Conservation (phyloP, 2,888 invertebrate genomes). For the Acanthosepion lycidas region DNA sequence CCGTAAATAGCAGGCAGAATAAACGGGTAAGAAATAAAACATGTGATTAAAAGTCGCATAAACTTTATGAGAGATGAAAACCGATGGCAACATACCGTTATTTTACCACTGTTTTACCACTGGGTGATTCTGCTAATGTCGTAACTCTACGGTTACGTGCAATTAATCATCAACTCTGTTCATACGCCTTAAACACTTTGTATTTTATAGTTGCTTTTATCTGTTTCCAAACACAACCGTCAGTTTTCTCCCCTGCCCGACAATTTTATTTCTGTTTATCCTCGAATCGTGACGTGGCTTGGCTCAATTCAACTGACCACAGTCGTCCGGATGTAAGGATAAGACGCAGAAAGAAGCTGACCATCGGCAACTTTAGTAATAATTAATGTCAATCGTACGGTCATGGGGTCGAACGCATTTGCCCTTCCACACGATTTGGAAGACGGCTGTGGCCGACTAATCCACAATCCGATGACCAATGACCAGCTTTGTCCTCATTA, state of each 20-base stretch:
- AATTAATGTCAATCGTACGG: neutral
- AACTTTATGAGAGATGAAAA: no score
- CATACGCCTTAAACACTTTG: neutral
- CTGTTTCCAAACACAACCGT: neutral
- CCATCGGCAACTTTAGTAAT: slow-evolving; percentile 20
- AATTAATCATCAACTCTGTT: neutral
- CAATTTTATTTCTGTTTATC: neutral
- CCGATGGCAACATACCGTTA: no score
- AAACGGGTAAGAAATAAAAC: no score
- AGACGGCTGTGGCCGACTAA: slow-evolving; percentile 12
- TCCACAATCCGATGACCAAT: neutral
- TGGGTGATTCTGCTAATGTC: no score
- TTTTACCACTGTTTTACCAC: no score
- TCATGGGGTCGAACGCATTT: neutral
- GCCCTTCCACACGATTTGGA: slow-evolving; percentile 15
- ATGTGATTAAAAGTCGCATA: no score
- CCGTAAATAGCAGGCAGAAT: no score
- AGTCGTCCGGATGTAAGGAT: neutral
- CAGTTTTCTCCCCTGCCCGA: no score
- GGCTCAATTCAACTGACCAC: neutral
- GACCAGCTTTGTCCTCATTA: slow-evolving; percentile 6
- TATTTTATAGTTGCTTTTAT: neutral
- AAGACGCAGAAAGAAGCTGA: neutral
- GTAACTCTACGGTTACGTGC: neutral
- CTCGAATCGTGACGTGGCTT: neutral